Base-by-base conservation (phyloP, 2,888 invertebrate genomes). In the Hedya salicella region DNA sequence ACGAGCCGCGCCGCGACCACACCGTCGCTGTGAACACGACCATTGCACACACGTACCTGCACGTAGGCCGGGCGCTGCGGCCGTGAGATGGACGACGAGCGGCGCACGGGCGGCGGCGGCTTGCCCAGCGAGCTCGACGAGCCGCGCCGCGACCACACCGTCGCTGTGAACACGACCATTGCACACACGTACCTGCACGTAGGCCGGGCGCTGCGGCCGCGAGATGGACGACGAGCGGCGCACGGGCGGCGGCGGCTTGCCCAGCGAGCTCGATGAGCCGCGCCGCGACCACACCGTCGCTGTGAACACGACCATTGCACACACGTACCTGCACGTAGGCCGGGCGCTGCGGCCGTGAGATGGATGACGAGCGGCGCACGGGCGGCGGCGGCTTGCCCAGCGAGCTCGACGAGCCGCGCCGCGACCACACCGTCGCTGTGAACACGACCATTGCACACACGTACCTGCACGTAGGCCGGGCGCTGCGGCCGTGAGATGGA, bases 211-310 rank as follows among this genome's bases (percentile, higher is more conserved):
- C 42, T 88, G 91, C 0, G 88, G 92, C 1, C 92, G 75, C 3
- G 92, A 93, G 72, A 92, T 93, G 64, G 94, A 95, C 0, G 97
- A 96, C 0, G 97, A 97, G 44, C 97, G 93, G 57, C 97, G 92
- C 49, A 97, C 95, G 0, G 97, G 97, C 39, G 97, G 97, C 69
- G 97, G 96, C 39, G 97, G 97, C 83, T 96, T 95, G 74, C 93
- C 90, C 71, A 92, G 85, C 59, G 94, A 89, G 46, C 84, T 85
- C 3, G 86, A 82, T 79, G 95, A 87, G 78, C 93, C 82, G 88
- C 96, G 84, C 78, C 95, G 82, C 80, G 94, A 80, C 95, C 94
- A 81, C 83, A 92, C 79, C 0, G 88, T 78, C 0, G 91, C 90
- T 90, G 81, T 0, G 69, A 73, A 2, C 13, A 17, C 0, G 44